phyloP scores from a whole-genome alignment of 2,888 invertebrate genomes.

The Dyspetes luteomarginatus region DNA sequence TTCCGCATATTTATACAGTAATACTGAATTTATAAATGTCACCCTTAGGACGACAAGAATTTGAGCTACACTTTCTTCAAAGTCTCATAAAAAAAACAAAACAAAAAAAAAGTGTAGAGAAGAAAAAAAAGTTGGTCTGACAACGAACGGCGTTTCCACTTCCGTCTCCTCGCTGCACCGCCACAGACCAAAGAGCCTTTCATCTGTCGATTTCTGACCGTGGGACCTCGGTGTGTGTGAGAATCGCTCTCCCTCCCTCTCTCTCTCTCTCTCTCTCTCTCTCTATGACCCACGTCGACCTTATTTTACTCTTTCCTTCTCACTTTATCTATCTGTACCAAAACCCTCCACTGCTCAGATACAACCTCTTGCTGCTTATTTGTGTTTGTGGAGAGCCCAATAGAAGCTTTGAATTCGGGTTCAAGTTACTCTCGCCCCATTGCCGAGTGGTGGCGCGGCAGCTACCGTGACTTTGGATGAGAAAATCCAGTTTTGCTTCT shows the following conservation, averaged over 20 bases:
- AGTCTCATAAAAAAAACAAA: slow-evolving; percentile 1
- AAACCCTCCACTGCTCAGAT: slow-evolving; percentile 10
- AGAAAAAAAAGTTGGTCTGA: slow-evolving; percentile 39
- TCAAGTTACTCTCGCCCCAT: slow-evolving; percentile 47
- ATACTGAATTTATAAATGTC: too few species aligned
- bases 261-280: too few species aligned
- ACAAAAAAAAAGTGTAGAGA: slow-evolving; percentile 15
- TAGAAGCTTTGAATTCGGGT: slow-evolving; percentile 54
- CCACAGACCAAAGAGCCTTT: slow-evolving; percentile 35
- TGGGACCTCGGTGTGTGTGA: too few species aligned
- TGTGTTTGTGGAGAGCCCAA: slow-evolving; percentile 51
- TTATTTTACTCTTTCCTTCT: background rate
- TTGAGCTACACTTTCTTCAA: too few species aligned
- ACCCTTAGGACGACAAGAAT: too few species aligned
- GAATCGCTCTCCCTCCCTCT: too few species aligned
- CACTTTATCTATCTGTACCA: slow-evolving; percentile 33
- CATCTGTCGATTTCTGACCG: slow-evolving; percentile 49
- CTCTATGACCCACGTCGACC: background rate
- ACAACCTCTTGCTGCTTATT: slow-evolving; percentile 41
- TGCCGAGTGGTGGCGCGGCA: slow-evolving; percentile 31
- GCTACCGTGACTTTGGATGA: background rate
- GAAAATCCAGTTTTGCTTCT: slow-evolving; percentile 16
- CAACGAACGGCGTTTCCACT: slow-evolving; percentile 53
- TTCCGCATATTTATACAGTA: too few species aligned
- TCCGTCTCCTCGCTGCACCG: slow-evolving; percentile 34